Evolutionary conservation across 1,140 invertebrate genomes (phyloP).

Genomic region (Bombus turneri): DNA sequence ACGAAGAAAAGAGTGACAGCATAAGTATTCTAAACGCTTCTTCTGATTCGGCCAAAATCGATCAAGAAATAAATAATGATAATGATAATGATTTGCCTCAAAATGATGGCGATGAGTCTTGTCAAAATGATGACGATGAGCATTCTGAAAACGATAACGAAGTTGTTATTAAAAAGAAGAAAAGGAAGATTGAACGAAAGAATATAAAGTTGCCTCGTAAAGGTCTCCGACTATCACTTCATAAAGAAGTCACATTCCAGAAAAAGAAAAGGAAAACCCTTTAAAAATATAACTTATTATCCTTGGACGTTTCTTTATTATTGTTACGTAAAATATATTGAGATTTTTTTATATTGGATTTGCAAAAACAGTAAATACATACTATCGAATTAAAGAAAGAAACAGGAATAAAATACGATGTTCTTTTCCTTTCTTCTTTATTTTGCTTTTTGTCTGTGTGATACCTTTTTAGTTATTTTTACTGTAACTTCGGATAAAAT

Average conservation of each 20-base stretch:
- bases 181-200: not conserved
- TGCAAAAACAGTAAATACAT: not conserved
- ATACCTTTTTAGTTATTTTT: constrained; percentile 26
- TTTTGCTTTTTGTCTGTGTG: not conserved
- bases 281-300: not conserved
- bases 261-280: not conserved
- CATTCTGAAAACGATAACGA: not conserved
- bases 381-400: constrained; percentile 1
- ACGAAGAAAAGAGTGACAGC: too few species aligned
- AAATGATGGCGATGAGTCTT: not conserved
- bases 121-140: not conserved
- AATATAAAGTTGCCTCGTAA: not conserved
- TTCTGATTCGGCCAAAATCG: not conserved
- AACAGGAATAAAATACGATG: not conserved
- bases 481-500: constrained; percentile 23
- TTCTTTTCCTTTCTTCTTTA: not conserved
- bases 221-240: not conserved
- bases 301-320: not conserved
- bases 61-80: not conserved
- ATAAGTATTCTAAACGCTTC: not conserved
- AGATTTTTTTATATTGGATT: not conserved
- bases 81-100: not conserved
- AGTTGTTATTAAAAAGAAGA: not conserved
- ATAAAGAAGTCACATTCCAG: constrained; percentile 19
- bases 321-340: not conserved